Percentiles rank a stretch among this genome's conserved stretches.
phyloP scores from a whole-genome alignment of 2,113 vertebrate genomes.

The Ceratotherium simum region DNA sequence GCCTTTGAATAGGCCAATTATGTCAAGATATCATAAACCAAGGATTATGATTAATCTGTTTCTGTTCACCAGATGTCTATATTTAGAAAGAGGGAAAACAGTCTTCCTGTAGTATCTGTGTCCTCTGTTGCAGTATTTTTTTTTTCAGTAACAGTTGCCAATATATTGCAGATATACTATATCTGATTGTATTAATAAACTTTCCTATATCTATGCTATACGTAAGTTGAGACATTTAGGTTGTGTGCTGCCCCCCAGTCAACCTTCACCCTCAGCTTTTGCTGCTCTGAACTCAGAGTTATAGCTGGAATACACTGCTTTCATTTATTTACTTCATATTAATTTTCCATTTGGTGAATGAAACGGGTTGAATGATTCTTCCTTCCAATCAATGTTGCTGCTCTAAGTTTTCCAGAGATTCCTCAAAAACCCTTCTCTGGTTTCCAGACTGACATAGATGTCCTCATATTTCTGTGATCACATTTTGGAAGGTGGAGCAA shows the following conservation, averaged over 20 bases:
- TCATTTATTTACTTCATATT: background rate
- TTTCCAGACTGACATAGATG: background rate
- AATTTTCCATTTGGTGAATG: constrained; percentile 8
- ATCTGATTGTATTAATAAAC: background rate
- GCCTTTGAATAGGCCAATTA: background rate
- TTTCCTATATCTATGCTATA: background rate
- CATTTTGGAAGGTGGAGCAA: background rate
- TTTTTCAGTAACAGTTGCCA: background rate
- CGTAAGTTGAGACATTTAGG: background rate
- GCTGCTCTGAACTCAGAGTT: background rate
- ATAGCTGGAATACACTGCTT: background rate
- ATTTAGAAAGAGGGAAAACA: background rate
- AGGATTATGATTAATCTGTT: background rate
- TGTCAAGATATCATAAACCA: background rate
- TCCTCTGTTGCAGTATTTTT: background rate
- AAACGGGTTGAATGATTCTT: background rate
- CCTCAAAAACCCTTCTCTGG: background rate
- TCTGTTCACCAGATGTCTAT: background rate
- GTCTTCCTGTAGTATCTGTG: background rate
- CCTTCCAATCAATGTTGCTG: background rate
- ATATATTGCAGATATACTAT: background rate
- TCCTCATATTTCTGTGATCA: background rate
- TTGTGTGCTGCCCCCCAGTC: background rate
- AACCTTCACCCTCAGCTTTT: background rate
- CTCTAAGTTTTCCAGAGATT: background rate